Conservation (phyloP, 2,888 invertebrate genomes). For the Unio delphinus region DNA sequence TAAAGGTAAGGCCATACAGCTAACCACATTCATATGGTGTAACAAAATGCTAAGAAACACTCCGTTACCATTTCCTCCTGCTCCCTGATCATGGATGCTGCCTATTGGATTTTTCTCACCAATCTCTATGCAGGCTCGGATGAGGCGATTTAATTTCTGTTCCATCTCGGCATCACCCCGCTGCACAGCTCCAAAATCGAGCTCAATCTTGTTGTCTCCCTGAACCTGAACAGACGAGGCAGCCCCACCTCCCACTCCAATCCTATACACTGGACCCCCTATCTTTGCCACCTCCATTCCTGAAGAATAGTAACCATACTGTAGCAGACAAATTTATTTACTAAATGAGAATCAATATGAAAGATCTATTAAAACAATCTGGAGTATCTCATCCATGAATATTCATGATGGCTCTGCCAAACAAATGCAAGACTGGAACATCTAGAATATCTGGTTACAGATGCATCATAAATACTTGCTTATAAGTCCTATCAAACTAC, state of each 20-base stretch:
- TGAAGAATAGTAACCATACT: constrained; percentile 48
- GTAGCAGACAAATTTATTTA: no score
- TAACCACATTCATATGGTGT: no score
- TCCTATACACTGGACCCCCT: constrained; percentile 97
- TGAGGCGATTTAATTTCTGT: constrained; percentile 94
- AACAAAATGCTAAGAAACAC: neutral
- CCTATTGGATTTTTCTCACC: constrained; percentile 85
- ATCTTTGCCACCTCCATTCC: constrained; percentile 95
- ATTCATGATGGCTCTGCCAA: no score
- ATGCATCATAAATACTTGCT: no score
- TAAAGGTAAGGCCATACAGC: no score
- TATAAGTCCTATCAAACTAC: no score
- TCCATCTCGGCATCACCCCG: constrained; percentile 99
- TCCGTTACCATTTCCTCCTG: constrained; percentile 83
- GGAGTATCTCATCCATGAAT: no score
- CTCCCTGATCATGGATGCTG: constrained; percentile 99
- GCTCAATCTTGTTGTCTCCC: constrained; percentile 85
- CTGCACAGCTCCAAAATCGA: constrained; percentile 98
- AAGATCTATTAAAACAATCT: no score
- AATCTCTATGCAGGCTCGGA: constrained; percentile 91
- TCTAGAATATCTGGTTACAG: no score
- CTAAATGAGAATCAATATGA: no score
- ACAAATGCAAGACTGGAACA: no score
- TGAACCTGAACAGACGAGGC: constrained; percentile 96
- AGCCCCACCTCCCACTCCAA: constrained; percentile 98